Percentiles rank a stretch among this genome's conserved stretches.
phyloP scores from a whole-genome alignment of 2,888 invertebrate species.

The Deilephila porcellus region DNA sequence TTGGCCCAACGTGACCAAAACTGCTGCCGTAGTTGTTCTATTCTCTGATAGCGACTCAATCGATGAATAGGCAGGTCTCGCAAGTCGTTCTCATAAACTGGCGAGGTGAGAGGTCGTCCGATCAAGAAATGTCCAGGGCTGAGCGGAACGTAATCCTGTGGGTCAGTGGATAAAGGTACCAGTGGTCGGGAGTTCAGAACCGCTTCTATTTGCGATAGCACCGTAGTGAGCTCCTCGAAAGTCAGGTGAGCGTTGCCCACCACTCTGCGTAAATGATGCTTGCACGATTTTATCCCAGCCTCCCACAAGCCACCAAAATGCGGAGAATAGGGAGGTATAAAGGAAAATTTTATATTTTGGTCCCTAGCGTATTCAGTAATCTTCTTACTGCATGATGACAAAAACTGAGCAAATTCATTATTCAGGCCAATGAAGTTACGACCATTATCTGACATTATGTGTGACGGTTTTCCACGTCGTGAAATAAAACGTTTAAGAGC shows the following conservation, averaged over 20 bases:
- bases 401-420: background rate
- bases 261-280: conserved; percentile 36
- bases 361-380: background rate
- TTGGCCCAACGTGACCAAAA: conserved; percentile 39
- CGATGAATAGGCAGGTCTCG: background rate
- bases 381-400: background rate
- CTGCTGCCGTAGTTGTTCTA: background rate
- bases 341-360: background rate
- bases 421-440: background rate
- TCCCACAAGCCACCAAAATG: conserved; percentile 41
- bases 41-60: background rate
- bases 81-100: background rate
- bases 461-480: background rate
- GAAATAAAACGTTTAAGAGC: background rate
- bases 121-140: background rate
- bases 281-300: conserved; percentile 35
- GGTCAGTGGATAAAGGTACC: conserved; percentile 33
- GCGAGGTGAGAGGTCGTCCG: background rate
- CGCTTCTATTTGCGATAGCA: conserved; percentile 38
- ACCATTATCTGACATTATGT: conserved; percentile 4
- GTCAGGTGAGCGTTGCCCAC: conserved; percentile 37
- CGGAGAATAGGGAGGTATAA: conserved; percentile 35
- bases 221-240: conserved; percentile 39
- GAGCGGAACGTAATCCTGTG: background rate
- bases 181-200: conserved; percentile 45